Base-by-base conservation (phyloP, 2,888 invertebrate species). In the Drosophila merina region DNA sequence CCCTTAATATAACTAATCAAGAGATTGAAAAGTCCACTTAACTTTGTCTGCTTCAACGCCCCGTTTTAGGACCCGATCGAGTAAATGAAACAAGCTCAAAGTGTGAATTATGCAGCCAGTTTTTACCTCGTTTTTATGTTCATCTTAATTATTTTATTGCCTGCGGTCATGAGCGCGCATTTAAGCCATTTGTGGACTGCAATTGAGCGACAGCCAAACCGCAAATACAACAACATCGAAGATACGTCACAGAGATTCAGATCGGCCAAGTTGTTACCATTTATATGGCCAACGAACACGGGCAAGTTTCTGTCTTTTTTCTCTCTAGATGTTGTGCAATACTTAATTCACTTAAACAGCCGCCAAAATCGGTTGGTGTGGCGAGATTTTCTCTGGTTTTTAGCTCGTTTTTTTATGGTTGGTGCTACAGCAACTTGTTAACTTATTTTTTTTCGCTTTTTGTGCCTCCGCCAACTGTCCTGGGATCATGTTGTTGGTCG, bases 161-260 rank as follows among this genome's bases (percentile, higher is more conserved):
- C 80, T 78, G 80, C 79, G 85, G 88, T 86, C 88, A 85, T 88
- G 88, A 88, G 87, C 87, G 68, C 79, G 67, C 87, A 75, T 83
- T 87, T 79, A 85, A 79, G 70, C 87, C 81, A 86, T 82, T 82
- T 82, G 86, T 71, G 86, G 84, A 77, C 69, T 79, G 51, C 79
- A 79, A 72, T 80, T 80, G 71, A 84, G 67, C 75, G 75, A 63
- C 81, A 72, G 70, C 62, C 64, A 8, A 44, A 52, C 64, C 63
- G 50, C 66, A 64, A 57, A 59, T 47, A 25, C 56, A 56, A 38
- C 54, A 47, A 36, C 63, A 58, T 10, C 42, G 47, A 62, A 36
- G 48, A 51, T 50, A 49, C 60, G 42, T 26, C 58, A 48, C 50
- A 28, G 52, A 58, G 69, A 58, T 74, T 56, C 44, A 72, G 58